A percentile compares a stretch with the other conserved stretches of the same genome.
Evolutionary conservation across 2,888 invertebrate species (phyloP).

Genomic region (Philereme vetulata): DNA sequence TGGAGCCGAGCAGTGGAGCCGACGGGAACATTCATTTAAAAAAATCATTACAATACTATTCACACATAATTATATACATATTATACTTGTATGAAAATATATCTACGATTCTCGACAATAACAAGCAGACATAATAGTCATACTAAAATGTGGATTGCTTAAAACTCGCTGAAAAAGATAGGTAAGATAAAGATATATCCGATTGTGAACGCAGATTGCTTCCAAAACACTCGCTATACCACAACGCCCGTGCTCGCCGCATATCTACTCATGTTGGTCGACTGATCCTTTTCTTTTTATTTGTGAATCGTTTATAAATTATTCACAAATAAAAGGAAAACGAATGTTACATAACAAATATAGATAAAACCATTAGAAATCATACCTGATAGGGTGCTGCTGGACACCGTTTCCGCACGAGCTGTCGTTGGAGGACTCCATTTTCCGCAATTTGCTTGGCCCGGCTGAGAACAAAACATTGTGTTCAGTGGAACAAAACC

Average conservation of each 20-base stretch:
- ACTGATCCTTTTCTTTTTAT: background rate
- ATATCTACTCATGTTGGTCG: constrained; percentile 4
- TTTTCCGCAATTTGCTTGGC: constrained; percentile 64
- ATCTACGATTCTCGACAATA: constrained; percentile 12
- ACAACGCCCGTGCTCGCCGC: constrained; percentile 26
- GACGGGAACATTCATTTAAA: constrained; percentile 8
- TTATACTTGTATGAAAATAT: constrained; percentile 14
- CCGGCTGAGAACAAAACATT: constrained; percentile 78
- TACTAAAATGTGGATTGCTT: constrained; percentile 36
- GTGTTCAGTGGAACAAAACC: no score
- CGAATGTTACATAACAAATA: constrained; percentile 36
- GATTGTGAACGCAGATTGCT: constrained; percentile 40
- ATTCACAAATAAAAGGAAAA: no score
- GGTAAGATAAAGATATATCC: constrained; percentile 15
- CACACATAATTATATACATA: constrained; percentile 18
- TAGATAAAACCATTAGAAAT: constrained; percentile 46
- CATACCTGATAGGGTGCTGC: constrained; percentile 70
- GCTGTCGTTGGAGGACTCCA: constrained; percentile 50
- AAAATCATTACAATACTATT: constrained; percentile 32
- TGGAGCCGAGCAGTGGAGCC: no score
- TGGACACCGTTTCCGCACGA: constrained; percentile 64
- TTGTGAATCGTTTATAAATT: constrained; percentile 15
- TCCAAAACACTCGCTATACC: constrained; percentile 40
- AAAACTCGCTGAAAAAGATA: constrained; percentile 47
- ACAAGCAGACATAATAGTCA: constrained; percentile 32